Evolutionary conservation across 2,113 vertebrate genomes (phyloP).

Genomic region (Charina bottae): DNA sequence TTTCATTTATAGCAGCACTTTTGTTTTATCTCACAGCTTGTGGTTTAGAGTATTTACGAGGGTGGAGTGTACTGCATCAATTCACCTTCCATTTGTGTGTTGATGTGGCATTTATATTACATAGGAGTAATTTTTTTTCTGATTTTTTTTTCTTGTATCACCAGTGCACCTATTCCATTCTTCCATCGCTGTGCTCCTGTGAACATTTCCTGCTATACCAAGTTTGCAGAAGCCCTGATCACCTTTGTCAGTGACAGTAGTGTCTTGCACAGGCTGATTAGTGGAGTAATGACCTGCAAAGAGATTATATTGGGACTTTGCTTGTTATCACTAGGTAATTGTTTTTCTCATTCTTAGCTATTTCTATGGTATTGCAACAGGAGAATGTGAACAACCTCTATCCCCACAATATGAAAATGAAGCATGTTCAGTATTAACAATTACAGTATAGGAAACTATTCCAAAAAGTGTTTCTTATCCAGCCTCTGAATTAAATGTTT

Average conservation of each 20-base stretch:
- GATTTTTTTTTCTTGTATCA: conserved; percentile 88
- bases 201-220: conserved; percentile 95
- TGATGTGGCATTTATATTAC: conserved; percentile 87
- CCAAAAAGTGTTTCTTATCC: conserved; percentile 58
- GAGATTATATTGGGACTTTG: conserved; percentile 99
- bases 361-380: conserved; percentile 75
- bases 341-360: conserved; percentile 84
- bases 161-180: conserved; percentile 91
- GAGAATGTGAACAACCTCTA: conserved; percentile 69
- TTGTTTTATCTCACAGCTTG: conserved; percentile 70
- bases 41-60: conserved; percentile 65
- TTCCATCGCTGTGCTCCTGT: conserved; percentile 98
- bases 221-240: conserved; percentile 96
- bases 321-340: conserved; percentile 95
- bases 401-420: conserved; percentile 62
- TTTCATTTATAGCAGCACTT: conserved; percentile 66
- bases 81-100: conserved; percentile 85
- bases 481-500: conserved; percentile 49
- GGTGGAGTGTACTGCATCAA: conserved; percentile 75
- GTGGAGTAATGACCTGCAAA: conserved; percentile 95
- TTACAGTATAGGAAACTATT: conserved; percentile 58
- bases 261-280: conserved; percentile 94
- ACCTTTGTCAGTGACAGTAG: conserved; percentile 96
- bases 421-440: conserved; percentile 45
- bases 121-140: conserved; percentile 89